phyloP scores from a whole-genome alignment of 2,113 vertebrate genomes.

The Thymallus thymallus region DNA sequence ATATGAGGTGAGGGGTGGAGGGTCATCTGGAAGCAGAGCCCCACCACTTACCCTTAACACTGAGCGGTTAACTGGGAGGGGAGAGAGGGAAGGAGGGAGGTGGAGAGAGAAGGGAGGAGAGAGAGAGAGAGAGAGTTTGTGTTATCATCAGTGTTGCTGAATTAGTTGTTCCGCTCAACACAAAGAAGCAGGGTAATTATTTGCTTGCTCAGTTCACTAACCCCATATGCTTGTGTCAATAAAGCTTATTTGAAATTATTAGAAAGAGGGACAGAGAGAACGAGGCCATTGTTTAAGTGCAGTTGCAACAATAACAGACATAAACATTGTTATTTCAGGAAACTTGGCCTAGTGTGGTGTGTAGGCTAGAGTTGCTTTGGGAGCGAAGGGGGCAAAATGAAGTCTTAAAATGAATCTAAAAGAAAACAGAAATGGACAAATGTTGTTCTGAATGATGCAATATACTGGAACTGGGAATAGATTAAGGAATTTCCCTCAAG shows the following conservation, averaged over 20 bases:
- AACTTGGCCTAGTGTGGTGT: constrained; percentile 46
- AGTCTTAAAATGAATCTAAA: constrained; percentile 40
- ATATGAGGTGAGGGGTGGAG: constrained; percentile 42
- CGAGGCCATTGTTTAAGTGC: constrained; percentile 28
- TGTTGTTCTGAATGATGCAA: constrained; percentile 61
- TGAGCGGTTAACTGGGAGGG: constrained; percentile 77
- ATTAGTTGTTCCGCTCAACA: constrained; percentile 62
- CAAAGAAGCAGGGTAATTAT: constrained; percentile 58
- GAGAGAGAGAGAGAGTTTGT: constrained; percentile 21
- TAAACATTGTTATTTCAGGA: constrained; percentile 55
- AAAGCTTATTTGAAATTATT: constrained; percentile 56
- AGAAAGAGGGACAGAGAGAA: constrained; percentile 49
- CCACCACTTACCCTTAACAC: constrained; percentile 84
- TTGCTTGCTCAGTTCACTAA: constrained; percentile 60
- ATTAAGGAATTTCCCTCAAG: constrained; percentile 60
- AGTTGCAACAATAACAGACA: constrained; percentile 50
- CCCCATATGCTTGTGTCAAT: constrained; percentile 39
- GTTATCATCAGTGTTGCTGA: constrained; percentile 51
- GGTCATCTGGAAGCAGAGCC: constrained; percentile 63
- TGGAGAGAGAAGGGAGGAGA: constrained; percentile 54
- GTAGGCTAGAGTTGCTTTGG: constrained; percentile 35
- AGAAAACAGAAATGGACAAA: constrained; percentile 53
- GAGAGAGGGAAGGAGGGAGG: constrained; percentile 12
- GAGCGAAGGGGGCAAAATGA: constrained; percentile 41
- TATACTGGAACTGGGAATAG: constrained; percentile 51